These are phyloP conservation scores for Scatophagus argus DNA, from an alignment of 2,113 vertebrate species.

Conservation along the genomic window DNA sequence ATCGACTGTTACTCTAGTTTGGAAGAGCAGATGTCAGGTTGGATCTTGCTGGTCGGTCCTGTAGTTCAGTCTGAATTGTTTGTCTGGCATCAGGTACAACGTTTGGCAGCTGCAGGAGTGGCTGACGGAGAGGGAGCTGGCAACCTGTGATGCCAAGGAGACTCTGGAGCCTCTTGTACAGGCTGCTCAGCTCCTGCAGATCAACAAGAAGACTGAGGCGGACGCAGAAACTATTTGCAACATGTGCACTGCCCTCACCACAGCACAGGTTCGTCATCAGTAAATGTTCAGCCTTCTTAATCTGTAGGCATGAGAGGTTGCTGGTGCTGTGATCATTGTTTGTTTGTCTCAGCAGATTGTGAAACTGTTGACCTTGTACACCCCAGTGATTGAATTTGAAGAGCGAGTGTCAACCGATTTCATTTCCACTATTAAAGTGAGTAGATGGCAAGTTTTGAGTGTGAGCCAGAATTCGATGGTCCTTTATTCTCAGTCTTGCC, in stretches of 20 bases:
- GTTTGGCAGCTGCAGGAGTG: constrained; percentile 98
- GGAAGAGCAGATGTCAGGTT: not conserved
- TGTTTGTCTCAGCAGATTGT: constrained; percentile 87
- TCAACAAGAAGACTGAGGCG: constrained; percentile 96
- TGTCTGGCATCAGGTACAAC: constrained; percentile 87
- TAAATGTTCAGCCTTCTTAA: not conserved
- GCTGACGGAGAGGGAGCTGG: constrained; percentile 91
- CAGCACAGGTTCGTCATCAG: constrained; percentile 87
- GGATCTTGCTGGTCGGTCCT: not conserved
- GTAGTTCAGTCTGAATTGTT: not conserved
- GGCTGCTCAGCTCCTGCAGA: constrained; percentile 95
- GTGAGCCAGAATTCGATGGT: not conserved
- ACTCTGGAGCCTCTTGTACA: constrained; percentile 95
- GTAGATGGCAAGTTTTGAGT: constrained; percentile 9
- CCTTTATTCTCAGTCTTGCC: not conserved
- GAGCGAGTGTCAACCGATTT: constrained; percentile 93
- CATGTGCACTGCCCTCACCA: constrained; percentile 92
- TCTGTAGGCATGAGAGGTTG: not conserved
- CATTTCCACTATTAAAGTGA: constrained; percentile 93
- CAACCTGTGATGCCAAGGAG: constrained; percentile 91
- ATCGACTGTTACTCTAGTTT: not conserved
- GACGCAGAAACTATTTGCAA: constrained; percentile 94
- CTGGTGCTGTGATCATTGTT: not conserved
- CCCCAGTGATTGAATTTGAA: constrained; percentile 98
- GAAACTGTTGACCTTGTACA: constrained; percentile 96